Evolutionary conservation across 2,797 vertebrate genomes (phyloP).

Genomic region (Fistularia tabacaria): DNA sequence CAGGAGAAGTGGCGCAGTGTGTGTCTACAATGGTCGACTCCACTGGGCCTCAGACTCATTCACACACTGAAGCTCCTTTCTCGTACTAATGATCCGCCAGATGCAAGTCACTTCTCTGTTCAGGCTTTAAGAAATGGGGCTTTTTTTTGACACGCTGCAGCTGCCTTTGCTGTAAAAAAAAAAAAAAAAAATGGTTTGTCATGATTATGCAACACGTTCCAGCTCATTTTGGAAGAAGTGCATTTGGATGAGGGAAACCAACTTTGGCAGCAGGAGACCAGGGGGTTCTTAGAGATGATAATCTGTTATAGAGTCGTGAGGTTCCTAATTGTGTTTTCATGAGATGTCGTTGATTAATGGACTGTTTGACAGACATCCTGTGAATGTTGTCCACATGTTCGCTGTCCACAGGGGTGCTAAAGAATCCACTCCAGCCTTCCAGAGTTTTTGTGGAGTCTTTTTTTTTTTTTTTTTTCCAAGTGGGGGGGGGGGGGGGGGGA

Average conservation of each 20-base stretch:
- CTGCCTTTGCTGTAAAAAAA: slow-evolving; percentile 15
- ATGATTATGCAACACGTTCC: slow-evolving; percentile 15
- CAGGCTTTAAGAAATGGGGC: slow-evolving; percentile 25
- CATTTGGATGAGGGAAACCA: slow-evolving; percentile 2
- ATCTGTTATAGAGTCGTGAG: slow-evolving; percentile 48
- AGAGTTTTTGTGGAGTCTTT: slow-evolving; percentile 61
- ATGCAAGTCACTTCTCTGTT: slow-evolving; percentile 43
- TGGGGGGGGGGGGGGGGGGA: slow-evolving; percentile 3
- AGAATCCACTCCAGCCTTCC: slow-evolving; percentile 67
- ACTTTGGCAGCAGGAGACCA: slow-evolving; percentile 2
- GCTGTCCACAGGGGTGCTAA: slow-evolving; percentile 67
- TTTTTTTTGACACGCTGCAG: slow-evolving; percentile 34
- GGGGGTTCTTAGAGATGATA: slow-evolving; percentile 53
- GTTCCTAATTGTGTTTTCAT: slow-evolving; percentile 66
- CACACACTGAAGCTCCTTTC: slow-evolving; percentile 69
- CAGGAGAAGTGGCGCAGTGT: slow-evolving; percentile 48
- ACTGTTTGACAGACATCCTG: slow-evolving; percentile 58
- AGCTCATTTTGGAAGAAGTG: slow-evolving; percentile 17
- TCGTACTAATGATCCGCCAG: slow-evolving; percentile 54
- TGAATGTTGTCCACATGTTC: slow-evolving; percentile 73
- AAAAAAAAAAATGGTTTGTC: slow-evolving; percentile 13
- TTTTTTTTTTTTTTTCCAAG: slow-evolving; percentile 41
- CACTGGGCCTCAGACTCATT: slow-evolving; percentile 39
- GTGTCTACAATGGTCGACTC: slow-evolving; percentile 25
- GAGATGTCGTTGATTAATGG: slow-evolving; percentile 64